Conservation (phyloP, 1,140 invertebrate species). For the Archegozetes longisetosus region DNA sequence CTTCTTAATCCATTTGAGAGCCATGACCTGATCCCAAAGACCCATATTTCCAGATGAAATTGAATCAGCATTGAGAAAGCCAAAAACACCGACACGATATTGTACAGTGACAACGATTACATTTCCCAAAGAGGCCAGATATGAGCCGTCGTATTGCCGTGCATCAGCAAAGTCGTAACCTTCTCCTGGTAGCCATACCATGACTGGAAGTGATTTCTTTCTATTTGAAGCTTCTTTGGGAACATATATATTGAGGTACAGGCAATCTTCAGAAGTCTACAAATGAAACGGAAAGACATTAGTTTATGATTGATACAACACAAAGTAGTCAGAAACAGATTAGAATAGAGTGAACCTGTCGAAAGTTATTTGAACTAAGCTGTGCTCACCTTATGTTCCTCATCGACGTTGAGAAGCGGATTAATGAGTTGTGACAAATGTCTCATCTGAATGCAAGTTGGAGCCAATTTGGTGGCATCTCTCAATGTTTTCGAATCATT, state of each 20-base stretch:
- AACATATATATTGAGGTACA: constrained; percentile 24
- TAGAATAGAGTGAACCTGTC: too few relatives aligned
- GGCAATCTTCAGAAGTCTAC: constrained; percentile 23
- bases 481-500: background rate
- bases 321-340: too few relatives aligned
- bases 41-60: constrained; percentile 71
- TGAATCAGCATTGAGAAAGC: constrained; percentile 54
- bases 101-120: constrained; percentile 29
- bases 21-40: constrained; percentile 72
- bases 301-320: too few relatives aligned
- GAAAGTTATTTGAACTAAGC: too few relatives aligned
- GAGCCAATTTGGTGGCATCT: constrained; percentile 13
- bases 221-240: constrained; percentile 5
- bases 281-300: background rate
- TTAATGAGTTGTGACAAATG: constrained; percentile 20
- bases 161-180: constrained; percentile 25
- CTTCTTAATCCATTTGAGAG: constrained; percentile 63
- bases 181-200: constrained; percentile 25
- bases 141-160: constrained; percentile 21
- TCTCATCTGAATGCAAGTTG: constrained; percentile 22
- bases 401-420: constrained; percentile 16
- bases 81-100: constrained; percentile 41
- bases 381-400: constrained; percentile 9
- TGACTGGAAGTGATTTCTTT: constrained; percentile 17
- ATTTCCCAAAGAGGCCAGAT: constrained; percentile 22